Percentiles rank a stretch among this genome's conserved stretches.
phyloP scores from a whole-genome alignment of 2,888 invertebrate species.

The Leptogaster cylindrica region DNA sequence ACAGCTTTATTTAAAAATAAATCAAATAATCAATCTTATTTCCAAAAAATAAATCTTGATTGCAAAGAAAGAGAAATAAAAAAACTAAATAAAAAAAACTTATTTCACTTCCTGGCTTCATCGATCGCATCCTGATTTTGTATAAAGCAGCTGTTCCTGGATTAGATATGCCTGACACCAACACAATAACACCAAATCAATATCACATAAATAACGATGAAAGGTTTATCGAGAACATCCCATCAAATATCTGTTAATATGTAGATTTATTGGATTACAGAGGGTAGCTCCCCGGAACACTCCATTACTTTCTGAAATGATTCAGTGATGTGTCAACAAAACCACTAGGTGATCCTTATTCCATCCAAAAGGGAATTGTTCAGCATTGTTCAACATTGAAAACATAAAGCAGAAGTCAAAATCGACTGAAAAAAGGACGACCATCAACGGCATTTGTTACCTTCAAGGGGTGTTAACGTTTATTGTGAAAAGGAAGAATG shows the following conservation, averaged over 20 bases:
- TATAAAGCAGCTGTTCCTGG: too few relatives aligned
- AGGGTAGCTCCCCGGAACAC: slow-evolving; percentile 1
- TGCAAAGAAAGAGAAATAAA: background rate
- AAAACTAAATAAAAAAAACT: background rate
- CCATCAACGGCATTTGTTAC: background rate
- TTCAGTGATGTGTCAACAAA: slow-evolving; percentile 23
- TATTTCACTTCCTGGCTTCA: too few relatives aligned
- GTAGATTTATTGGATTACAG: slow-evolving; percentile 15
- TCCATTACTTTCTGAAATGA: slow-evolving; percentile 30
- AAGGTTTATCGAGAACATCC: slow-evolving; percentile 16
- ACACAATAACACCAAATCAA: slow-evolving; percentile 2
- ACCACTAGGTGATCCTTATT: slow-evolving; percentile 10
- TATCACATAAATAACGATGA: slow-evolving; percentile 5
- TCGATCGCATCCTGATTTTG: too few relatives aligned
- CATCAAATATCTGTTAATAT: slow-evolving; percentile 25
- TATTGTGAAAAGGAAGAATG: background rate
- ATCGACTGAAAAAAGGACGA: background rate
- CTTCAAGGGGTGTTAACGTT: slow-evolving; percentile 11
- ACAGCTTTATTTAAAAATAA: too few relatives aligned
- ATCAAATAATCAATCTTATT: too few relatives aligned
- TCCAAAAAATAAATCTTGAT: too few relatives aligned
- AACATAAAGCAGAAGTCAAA: background rate
- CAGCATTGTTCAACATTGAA: slow-evolving; percentile 2
- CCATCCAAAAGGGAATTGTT: slow-evolving; percentile 5
- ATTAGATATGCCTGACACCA: slow-evolving; percentile 6